Evolutionary conservation across 2,113 vertebrate species (phyloP).

Genomic region (Sphyrna mokarran): DNA sequence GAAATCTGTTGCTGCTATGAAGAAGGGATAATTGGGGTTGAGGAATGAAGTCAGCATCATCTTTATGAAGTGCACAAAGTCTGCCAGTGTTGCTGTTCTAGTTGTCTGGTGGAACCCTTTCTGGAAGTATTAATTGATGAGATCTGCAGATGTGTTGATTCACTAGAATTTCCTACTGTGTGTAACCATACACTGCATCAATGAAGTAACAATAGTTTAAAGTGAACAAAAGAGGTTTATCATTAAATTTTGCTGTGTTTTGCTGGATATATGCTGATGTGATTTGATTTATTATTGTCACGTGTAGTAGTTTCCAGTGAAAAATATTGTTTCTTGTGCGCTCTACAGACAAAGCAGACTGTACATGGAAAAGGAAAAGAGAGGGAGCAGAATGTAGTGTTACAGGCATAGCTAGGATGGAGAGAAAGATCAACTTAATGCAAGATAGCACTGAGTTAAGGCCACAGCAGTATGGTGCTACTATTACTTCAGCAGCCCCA

Average conservation of each 20-base stretch:
- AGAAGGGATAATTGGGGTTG: too few species aligned
- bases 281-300: too few species aligned
- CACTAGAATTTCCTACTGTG: background rate
- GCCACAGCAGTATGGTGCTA: background rate
- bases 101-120: background rate
- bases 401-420: too few species aligned
- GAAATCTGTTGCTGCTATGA: too few species aligned
- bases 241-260: background rate
- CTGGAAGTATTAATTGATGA: background rate
- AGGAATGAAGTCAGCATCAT: background rate
- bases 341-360: too few species aligned
- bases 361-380: too few species aligned
- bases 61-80: background rate
- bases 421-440: too few species aligned
- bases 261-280: background rate
- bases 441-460: background rate
- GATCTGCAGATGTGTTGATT: background rate
- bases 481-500: background rate
- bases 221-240: background rate
- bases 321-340: too few species aligned
- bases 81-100: background rate
- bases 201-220: background rate
- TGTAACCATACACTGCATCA: background rate
- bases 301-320: too few species aligned
- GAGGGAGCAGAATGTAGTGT: too few species aligned